Base-by-base conservation (phyloP, 2,113 vertebrate species). In the Ageneiosus marmoratus region DNA sequence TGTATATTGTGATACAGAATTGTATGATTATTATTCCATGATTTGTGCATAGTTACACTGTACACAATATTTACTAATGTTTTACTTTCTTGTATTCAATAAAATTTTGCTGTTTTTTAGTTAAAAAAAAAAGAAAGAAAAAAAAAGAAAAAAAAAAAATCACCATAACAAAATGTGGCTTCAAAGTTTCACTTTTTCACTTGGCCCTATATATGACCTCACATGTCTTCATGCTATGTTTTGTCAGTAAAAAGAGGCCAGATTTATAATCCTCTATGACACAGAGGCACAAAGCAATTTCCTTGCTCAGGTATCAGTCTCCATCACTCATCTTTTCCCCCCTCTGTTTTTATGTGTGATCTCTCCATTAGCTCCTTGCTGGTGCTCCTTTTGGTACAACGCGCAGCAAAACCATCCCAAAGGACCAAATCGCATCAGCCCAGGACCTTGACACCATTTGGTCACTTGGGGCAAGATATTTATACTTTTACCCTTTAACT, bases 401-500 rank as follows among this genome's bases (percentile, higher is more conserved):
- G 0, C 89, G 93, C 89, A 97, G 97, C 92, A 99, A 99, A 93
- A 96, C 93, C 65, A 98, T 99, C 79, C 98, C 98, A 55, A 92
- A 89, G 73, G 95, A 97, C 77, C 95, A 94, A 0, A 16, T 95
- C 0, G 27, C 89, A 0, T 96, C 97, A 0, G 98, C 98, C 46
- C 97, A 98, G 22, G 98, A 99, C 88, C 91, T 99, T 93, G 97
- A 99, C 93, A 99, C 98, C 90, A 96, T 99, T 92, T 99, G 98
- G 98, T 99, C 98, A 76, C 95, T 99, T 0, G 98, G 98, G 96
- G 98, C 91, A 94, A 97, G 96, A 11, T 50, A 85, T 44, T 86
- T 44, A 88, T 24, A 22, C 24, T 73, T 6, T 82, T 72, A 81
- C 60, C 13, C 85, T 53, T 88, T 86, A 70, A n/a, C n/a, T n/a